Evolutionary conservation across 2,888 invertebrate species (phyloP).

Genomic region (Archips xylosteana): DNA sequence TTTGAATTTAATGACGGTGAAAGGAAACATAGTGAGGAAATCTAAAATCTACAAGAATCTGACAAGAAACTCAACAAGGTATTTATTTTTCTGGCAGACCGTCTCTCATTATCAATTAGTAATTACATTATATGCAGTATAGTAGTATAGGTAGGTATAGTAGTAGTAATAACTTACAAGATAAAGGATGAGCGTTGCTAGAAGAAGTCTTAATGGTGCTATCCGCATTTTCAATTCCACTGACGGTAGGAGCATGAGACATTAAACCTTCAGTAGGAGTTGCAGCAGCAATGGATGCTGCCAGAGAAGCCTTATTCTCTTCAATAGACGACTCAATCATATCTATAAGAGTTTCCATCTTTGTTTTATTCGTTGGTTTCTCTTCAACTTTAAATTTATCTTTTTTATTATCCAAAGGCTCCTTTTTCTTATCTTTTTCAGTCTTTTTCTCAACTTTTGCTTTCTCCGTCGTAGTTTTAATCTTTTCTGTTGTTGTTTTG

Average conservation of each 20-base stretch:
- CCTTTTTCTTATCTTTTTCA: constrained; percentile 71
- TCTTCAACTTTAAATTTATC: constrained; percentile 66
- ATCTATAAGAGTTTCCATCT: constrained; percentile 62
- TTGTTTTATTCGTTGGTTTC: constrained; percentile 58
- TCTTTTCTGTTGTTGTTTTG: constrained; percentile 49
- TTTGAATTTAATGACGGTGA: no score
- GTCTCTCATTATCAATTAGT: no score
- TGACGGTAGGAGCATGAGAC: constrained; percentile 55
- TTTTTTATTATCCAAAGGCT: constrained; percentile 54
- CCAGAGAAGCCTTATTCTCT: constrained; percentile 53
- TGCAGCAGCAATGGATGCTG: constrained; percentile 55
- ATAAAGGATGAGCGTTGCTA: constrained; percentile 68
- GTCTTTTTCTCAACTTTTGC: constrained; percentile 56
- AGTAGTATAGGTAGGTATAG: no score
- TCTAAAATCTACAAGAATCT: no score
- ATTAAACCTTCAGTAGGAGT: constrained; percentile 74
- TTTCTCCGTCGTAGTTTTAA: constrained; percentile 53
- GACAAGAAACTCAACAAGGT: no score
- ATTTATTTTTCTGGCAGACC: no score
- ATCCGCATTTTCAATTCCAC: constrained; percentile 48
- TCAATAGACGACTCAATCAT: constrained; percentile 67
- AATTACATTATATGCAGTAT: no score
- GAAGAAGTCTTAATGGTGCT: constrained; percentile 64
- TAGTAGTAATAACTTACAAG: constrained; percentile 71
- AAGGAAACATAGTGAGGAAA: no score